phyloP scores from a whole-genome alignment of 64 coral and sea anemone species.

The Porites australiensis region DNA sequence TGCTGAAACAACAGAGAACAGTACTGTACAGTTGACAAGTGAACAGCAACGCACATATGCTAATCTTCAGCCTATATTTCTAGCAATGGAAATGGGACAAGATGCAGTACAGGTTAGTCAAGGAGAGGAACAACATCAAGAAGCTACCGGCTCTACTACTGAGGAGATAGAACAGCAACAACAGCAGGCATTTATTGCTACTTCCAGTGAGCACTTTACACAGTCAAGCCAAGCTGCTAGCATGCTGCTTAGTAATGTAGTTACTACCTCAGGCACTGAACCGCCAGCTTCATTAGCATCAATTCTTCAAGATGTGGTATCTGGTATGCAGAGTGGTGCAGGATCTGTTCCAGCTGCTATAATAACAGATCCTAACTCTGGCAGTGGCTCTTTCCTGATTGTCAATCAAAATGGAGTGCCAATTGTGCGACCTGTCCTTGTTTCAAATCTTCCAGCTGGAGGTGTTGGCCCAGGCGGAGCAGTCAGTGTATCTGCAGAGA shows the following conservation, averaged over 20 bases:
- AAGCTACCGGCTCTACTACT: slow-evolving; percentile 18
- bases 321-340: slow-evolving; percentile 86
- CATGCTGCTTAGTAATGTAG: slow-evolving; percentile 76
- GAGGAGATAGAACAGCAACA: slow-evolving; percentile 71
- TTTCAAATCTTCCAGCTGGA: slow-evolving; percentile 74
- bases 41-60: slow-evolving; percentile 94
- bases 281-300: slow-evolving; percentile 77
- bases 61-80: slow-evolving; percentile 93
- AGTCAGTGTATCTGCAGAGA: slow-evolving; percentile 68
- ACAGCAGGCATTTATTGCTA: slow-evolving; percentile 25
- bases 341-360: slow-evolving; percentile 92
- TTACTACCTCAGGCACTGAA: slow-evolving; percentile 68
- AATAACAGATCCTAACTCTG: slow-evolving; percentile 93
- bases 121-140: slow-evolving; percentile 62
- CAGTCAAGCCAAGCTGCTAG: slow-evolving; percentile 63
- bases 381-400: slow-evolving; percentile 93
- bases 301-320: slow-evolving; percentile 93
- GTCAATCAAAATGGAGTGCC: slow-evolving; percentile 97
- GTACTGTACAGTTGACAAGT: slow-evolving; percentile 27
- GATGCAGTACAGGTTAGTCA: slow-evolving; percentile 65
- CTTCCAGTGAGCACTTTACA: slow-evolving; percentile 64
- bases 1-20: slow-evolving; percentile 5
- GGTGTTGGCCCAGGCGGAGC: slow-evolving; percentile 65
- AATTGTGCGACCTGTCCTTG: slow-evolving; percentile 92
- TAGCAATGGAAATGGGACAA: slow-evolving; percentile 97